Percentiles rank a stretch among this genome's conserved stretches.
These are phyloP conservation scores for Eutrigla gurnardus DNA, from an alignment of 2,797 vertebrate genomes.

Conservation along the genomic window DNA sequence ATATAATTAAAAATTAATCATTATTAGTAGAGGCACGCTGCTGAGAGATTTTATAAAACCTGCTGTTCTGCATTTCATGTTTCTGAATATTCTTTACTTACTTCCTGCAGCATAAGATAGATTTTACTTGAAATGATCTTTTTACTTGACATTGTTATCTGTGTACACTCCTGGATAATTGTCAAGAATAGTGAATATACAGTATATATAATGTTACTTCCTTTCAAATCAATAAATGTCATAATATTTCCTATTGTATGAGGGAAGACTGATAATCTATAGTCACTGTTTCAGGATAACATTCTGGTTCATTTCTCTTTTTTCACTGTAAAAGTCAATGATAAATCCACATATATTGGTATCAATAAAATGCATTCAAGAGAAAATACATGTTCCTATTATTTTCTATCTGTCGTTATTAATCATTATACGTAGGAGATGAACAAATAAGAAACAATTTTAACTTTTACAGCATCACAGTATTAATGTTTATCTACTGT, in stretches of 20 bases:
- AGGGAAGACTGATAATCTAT: slow-evolving; percentile 31
- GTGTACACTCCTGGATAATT: slow-evolving; percentile 36
- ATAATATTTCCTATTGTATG: slow-evolving; percentile 47
- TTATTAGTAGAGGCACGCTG: slow-evolving; percentile 40
- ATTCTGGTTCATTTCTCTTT: not conserved
- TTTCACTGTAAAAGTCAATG: slow-evolving; percentile 50
- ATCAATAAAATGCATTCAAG: slow-evolving; percentile 65
- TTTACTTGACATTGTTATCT: not conserved
- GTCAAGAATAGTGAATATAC: slow-evolving; percentile 45
- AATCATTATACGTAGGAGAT: not conserved
- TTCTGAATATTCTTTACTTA: slow-evolving; percentile 50
- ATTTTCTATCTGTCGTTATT: slow-evolving; percentile 4
- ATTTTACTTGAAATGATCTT: slow-evolving; percentile 31
- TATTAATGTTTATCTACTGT: slow-evolving; percentile 10
- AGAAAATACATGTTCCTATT: slow-evolving; percentile 6
- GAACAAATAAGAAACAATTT: not conserved
- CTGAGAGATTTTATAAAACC: slow-evolving; percentile 52
- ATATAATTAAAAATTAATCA: slow-evolving; percentile 41
- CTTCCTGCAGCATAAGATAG: slow-evolving; percentile 61
- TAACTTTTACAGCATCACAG: slow-evolving; percentile 1
- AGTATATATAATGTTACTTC: slow-evolving; percentile 50
- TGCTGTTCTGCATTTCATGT: slow-evolving; percentile 51
- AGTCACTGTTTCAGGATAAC: slow-evolving; percentile 41
- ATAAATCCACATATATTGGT: slow-evolving; percentile 47
- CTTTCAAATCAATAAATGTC: slow-evolving; percentile 47